These are phyloP conservation scores for Abrostola triplasia DNA, from an alignment of 2,888 invertebrate genomes.

Conservation along the genomic window DNA sequence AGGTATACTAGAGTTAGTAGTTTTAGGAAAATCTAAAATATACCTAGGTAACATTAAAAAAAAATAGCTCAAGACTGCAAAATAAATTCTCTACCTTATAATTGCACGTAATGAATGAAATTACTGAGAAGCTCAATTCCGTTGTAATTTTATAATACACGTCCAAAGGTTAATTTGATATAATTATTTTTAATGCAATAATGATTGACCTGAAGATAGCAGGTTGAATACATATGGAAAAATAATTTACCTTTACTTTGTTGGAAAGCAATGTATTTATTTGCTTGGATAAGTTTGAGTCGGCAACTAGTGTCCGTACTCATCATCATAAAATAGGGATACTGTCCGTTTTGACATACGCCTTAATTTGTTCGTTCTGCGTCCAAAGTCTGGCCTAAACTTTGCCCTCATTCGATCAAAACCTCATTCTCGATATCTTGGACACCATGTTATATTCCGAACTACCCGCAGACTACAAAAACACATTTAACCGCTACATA, in stretches of 20 bases:
- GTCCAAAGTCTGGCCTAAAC: too few relatives aligned
- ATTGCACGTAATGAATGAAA: constrained; percentile 17
- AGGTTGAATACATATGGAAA: constrained; percentile 9
- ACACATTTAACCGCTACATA: constrained; percentile 40
- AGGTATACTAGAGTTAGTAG: too few relatives aligned
- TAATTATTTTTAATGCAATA: constrained; percentile 28
- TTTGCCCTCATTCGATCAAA: too few relatives aligned
- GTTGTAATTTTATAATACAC: constrained; percentile 26
- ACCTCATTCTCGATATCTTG: background rate
- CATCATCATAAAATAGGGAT: too few relatives aligned
- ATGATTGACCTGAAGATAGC: constrained; percentile 4
- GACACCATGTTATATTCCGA: constrained; percentile 26
- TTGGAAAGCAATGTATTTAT: background rate
- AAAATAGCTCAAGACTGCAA: constrained; percentile 20
- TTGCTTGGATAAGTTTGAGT: background rate
- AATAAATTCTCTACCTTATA: constrained; percentile 6
- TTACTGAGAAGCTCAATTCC: constrained; percentile 5
- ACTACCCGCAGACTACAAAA: constrained; percentile 44
- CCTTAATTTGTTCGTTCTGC: too few relatives aligned
- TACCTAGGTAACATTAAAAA: background rate
- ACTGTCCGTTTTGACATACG: too few relatives aligned
- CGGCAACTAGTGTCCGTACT: too few relatives aligned
- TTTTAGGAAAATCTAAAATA: background rate
- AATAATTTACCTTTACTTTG: background rate
- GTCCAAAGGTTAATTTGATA: constrained; percentile 15